Evolutionary conservation across 2,888 invertebrate species (phyloP), one percentile per base, ranked within the genome.

Genomic region (Leptinotarsa tumamoca): DNA sequence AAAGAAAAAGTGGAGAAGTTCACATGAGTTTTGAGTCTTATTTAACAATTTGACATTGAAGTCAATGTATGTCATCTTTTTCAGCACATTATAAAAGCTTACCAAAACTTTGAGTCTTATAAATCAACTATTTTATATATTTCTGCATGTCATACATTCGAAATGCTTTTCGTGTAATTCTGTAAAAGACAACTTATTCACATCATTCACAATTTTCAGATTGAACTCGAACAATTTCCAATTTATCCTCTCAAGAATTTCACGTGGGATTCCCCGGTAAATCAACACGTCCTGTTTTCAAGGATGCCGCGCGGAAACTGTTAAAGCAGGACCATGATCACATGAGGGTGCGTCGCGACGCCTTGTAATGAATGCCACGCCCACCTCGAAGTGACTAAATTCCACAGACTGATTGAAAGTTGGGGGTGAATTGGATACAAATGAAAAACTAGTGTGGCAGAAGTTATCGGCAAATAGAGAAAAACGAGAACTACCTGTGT

Each of bases 271-370:
- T 33, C 63, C 33, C 63, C 3, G 43, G 13, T 61, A 21, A 0
- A 43, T 27, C 61, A 27, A 21, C 2, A 61, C 61, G 70, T 70
- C 70, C 70, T 70, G 58, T 21, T 23, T 54, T 70, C 23, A 10
- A 70, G 70, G 70, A 54, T 33, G 21, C 21, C 70, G 21, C 70
- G 58, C 70, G 70, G n/a, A 56, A 70, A 70, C 70, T 70, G 70
- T 70, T 50, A 58, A 70, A 70, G 33, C 63, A 43, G 63, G 33
- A 63, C 18, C 61, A 21, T 58, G 70, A 61, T 70, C 58, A 21
- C 70, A 70, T 63, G 63, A 61, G 63, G 33, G n/a, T 43, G 58
- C 70, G 70, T 70, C 70, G 61, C 58, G 70, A 58, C 70, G 54
- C 23, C 33, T 54, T 27, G 54, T 33, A 33, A 54, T 68, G 10